Evolutionary conservation across 2,113 vertebrate species (phyloP).

Genomic region (Datnioides undecimradiatus): DNA sequence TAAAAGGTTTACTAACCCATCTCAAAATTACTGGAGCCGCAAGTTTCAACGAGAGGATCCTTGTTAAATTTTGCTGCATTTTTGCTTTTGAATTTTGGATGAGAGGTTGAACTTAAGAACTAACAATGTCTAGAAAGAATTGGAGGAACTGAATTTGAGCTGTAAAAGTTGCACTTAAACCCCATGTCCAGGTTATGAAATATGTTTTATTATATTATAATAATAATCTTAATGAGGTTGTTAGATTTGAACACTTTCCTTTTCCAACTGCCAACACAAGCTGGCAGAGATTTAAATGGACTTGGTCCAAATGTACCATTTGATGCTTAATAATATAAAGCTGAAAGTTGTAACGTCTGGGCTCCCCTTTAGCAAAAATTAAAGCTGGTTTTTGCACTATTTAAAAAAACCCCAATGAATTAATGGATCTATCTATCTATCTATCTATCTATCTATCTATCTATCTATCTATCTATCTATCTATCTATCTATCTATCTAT

Average conservation of each 20-base stretch:
- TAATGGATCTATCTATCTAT: too few species aligned
- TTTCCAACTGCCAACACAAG: not conserved
- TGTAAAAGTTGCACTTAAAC: not conserved
- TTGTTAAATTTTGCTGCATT: not conserved
- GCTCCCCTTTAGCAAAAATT: not conserved
- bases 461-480: too few species aligned
- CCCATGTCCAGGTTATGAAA: not conserved
- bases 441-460: too few species aligned
- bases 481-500: too few species aligned
- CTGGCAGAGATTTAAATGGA: not conserved
- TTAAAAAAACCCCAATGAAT: too few species aligned
- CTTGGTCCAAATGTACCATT: not conserved
- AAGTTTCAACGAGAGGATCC: too few species aligned
- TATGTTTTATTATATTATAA: too few species aligned
- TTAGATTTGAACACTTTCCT: not conserved
- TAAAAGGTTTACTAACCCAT: not conserved
- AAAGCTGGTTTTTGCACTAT: not conserved
- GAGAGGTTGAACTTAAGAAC: not conserved
- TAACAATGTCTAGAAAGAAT: not conserved
- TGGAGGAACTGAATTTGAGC: not conserved
- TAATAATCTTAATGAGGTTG: not conserved
- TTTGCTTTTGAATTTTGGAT: too few species aligned
- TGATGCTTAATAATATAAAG: not conserved
- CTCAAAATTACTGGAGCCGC: too few species aligned
- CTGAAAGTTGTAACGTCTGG: not conserved